Base-by-base conservation (phyloP, 2,113 vertebrate species). In the Halcyon senegalensis region DNA sequence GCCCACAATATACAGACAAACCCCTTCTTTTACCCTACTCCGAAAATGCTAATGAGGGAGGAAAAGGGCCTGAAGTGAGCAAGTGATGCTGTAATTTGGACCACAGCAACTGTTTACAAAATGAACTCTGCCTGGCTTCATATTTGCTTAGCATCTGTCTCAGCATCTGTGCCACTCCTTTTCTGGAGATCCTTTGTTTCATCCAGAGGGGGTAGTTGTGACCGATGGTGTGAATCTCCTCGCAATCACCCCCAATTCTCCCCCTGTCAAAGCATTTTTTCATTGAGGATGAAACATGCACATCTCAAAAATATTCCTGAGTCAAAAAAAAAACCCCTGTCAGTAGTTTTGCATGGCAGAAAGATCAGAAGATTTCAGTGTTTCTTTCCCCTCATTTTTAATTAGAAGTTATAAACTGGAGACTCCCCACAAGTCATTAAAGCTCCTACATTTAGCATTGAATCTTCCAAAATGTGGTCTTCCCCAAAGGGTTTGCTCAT, bases 391-490 rank as follows among this genome's bases (percentile, higher is more conserved):
- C 60, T 90, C 24, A 7, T 73, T 91, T 91, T 70, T 77, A 83
- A 39, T 62, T 77, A 55, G 67, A 91, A 80, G 63, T 95, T 95
- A 69, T 48, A 82, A 78, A 56, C 39, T 73, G 44, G 84, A 80
- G 84, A 79, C 67, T 72, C 62, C 84, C n/a, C 62, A 66, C 31
- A 92, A 89, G 74, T 82, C 81, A 87, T 87, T 94, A 91, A 59
- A 76, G 7, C 14, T 78, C 53, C 58, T 72, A 64, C 53, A 66
- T 89, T 93, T 82, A 89, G 13, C 62, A 93, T 46, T 0, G 16
- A 48, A 87, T 95, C 81, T 95, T 89, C 72, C 67, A 94, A 86
- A 83, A 72, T n/a, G 50, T 2, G 13, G n/a, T 62, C 74, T 78
- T 87, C 48, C 87, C 74, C 66, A 46, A 69, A 85, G 37, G 39